These are phyloP conservation scores for Sitophilus oryzae DNA, from an alignment of 1,140 invertebrate species.

Conservation along the genomic window DNA sequence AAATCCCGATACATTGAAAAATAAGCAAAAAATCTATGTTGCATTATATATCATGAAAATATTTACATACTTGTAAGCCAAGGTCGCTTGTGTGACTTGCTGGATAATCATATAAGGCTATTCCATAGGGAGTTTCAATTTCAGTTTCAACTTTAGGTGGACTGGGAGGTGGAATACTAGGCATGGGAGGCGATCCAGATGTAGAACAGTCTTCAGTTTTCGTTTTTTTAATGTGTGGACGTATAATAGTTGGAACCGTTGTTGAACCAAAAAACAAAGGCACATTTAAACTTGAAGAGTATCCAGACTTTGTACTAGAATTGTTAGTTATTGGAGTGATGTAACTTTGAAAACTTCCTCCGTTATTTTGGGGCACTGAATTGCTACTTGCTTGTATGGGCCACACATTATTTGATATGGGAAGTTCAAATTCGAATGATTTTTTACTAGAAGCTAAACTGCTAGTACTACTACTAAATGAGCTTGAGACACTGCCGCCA, in stretches of 20 bases:
- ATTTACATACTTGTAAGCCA: slow-evolving; percentile 55
- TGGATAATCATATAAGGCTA: slow-evolving; percentile 69
- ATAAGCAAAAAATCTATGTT: not conserved
- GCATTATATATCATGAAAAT: not conserved
- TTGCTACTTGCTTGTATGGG: slow-evolving; percentile 14
- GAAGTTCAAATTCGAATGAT: slow-evolving; percentile 36
- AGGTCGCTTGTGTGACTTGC: slow-evolving; percentile 66
- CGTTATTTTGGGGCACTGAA: slow-evolving; percentile 2
- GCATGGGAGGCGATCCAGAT: slow-evolving; percentile 65
- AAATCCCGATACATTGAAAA: slow-evolving; percentile 1
- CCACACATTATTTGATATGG: slow-evolving; percentile 24
- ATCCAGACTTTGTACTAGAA: slow-evolving; percentile 10
- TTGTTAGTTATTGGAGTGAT: not conserved
- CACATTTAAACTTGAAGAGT: slow-evolving; percentile 19
- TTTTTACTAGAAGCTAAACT: slow-evolving; percentile 42
- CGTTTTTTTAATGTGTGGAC: slow-evolving; percentile 31
- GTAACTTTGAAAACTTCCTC: slow-evolving; percentile 17
- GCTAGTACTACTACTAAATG: slow-evolving; percentile 42
- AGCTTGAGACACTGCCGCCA: slow-evolving; percentile 41
- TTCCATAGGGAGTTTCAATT: slow-evolving; percentile 52
- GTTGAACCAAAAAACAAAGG: slow-evolving; percentile 28
- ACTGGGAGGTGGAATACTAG: slow-evolving; percentile 64
- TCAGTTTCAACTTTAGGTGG: slow-evolving; percentile 53
- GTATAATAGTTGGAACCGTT: slow-evolving; percentile 42
- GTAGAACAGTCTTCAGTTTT: slow-evolving; percentile 28